Percentiles rank a stretch among this genome's conserved stretches.
These are phyloP conservation scores for Muntiacus reevesi DNA, from an alignment of 2,113 vertebrate genomes.

Conservation along the genomic window DNA sequence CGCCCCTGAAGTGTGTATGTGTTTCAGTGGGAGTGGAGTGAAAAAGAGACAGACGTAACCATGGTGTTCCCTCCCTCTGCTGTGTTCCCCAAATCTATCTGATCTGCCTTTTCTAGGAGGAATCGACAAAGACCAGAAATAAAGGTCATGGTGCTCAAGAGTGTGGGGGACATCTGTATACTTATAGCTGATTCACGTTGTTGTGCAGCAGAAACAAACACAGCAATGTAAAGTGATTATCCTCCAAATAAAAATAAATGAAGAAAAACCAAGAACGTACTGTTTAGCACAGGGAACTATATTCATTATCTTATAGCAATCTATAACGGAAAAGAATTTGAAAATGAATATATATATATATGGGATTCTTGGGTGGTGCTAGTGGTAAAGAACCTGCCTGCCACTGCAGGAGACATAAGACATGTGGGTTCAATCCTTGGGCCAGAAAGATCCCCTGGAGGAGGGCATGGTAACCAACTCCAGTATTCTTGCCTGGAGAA, in stretches of 20 bases:
- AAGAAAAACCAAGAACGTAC: accelerated
- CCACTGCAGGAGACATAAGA: not conserved
- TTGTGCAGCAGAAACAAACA: not conserved
- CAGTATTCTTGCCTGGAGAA: not conserved
- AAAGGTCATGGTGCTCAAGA: not conserved
- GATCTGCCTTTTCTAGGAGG: not conserved
- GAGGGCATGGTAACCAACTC: not conserved
- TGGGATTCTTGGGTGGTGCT: not conserved
- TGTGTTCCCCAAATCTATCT: not conserved
- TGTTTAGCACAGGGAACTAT: not conserved
- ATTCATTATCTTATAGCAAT: not conserved
- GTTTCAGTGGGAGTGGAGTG: accelerated
- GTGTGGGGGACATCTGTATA: not conserved
- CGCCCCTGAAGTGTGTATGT: no score
- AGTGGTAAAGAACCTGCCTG: not conserved
- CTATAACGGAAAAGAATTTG: not conserved
- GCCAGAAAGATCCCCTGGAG: not conserved
- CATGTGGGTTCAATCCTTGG: not conserved
- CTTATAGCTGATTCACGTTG: not conserved
- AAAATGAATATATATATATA: not conserved
- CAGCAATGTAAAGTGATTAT: not conserved
- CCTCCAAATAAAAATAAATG: not conserved
- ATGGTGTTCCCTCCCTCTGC: not conserved
- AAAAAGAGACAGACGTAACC: not conserved
- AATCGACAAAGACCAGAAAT: not conserved